Evolutionary conservation across 2,113 vertebrate genomes (phyloP).

Genomic region (Oncorhynchus gorbuscha): DNA sequence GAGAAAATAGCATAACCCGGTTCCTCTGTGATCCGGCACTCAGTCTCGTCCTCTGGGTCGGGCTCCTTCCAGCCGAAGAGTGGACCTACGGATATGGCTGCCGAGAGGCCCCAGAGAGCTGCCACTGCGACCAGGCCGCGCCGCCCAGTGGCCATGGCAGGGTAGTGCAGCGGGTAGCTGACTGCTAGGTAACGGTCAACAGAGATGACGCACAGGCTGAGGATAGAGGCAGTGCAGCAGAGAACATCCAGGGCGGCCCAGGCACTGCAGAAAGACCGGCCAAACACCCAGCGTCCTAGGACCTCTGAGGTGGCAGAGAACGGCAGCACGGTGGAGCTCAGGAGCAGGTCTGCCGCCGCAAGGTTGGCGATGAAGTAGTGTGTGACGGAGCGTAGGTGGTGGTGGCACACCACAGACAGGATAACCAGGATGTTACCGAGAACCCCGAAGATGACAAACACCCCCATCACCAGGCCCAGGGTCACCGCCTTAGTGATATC

Average conservation of each 20-base stretch:
- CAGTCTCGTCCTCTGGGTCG: slow-evolving; percentile 84
- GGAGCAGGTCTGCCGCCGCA: slow-evolving; percentile 89
- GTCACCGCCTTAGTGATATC: slow-evolving; percentile 81
- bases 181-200: slow-evolving; percentile 93
- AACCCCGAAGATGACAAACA: slow-evolving; percentile 88
- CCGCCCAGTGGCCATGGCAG: slow-evolving; percentile 80
- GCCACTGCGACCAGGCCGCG: slow-evolving; percentile 80
- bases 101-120: slow-evolving; percentile 86
- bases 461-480: slow-evolving; percentile 81
- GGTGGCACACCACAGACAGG: slow-evolving; percentile 88
- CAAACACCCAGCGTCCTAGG: slow-evolving; percentile 89
- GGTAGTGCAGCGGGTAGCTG: slow-evolving; percentile 90
- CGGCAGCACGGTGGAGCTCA: slow-evolving; percentile 88
- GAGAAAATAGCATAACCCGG: slow-evolving; percentile 93
- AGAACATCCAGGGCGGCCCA: slow-evolving; percentile 96
- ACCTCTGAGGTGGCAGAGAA: slow-evolving; percentile 91
- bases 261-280: slow-evolving; percentile 86
- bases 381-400: slow-evolving; percentile 88
- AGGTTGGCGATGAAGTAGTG: slow-evolving; percentile 96
- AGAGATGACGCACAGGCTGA: slow-evolving; percentile 94
- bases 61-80: slow-evolving; percentile 95
- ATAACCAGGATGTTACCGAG: slow-evolving; percentile 94
- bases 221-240: slow-evolving; percentile 95
- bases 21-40: slow-evolving; percentile 90
- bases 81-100: slow-evolving; percentile 89